Conservation (phyloP, 2,113 vertebrate species). For the Corythoichthys intestinalis region DNA sequence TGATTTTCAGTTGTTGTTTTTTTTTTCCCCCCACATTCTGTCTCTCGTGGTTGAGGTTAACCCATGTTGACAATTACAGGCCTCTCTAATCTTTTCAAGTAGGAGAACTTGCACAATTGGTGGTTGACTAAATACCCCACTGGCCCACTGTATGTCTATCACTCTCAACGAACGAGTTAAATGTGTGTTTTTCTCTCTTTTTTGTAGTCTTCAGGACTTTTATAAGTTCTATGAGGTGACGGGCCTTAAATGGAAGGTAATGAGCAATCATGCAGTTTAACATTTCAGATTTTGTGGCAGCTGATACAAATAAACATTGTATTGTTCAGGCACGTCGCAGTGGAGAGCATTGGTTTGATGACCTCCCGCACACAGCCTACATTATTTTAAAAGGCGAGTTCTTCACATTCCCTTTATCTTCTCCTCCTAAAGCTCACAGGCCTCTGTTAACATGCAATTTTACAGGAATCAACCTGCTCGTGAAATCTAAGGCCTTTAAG, state of each 20-base stretch:
- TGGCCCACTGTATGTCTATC: too few relatives aligned
- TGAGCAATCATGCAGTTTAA: neutral
- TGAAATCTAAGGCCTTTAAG: constrained; percentile 90
- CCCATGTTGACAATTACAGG: too few relatives aligned
- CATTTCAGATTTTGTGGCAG: neutral
- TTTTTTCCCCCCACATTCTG: too few relatives aligned
- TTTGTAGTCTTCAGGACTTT: constrained; percentile 88
- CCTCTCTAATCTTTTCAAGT: too few relatives aligned
- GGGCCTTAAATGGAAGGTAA: constrained; percentile 95
- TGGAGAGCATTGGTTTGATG: constrained; percentile 94
- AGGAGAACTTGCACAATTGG: too few relatives aligned
- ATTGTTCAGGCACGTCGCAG: constrained; percentile 78
- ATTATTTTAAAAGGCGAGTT: constrained; percentile 91
- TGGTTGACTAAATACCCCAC: too few relatives aligned
- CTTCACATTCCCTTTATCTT: constrained; percentile 4
- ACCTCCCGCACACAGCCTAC: constrained; percentile 89
- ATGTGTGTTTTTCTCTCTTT: neutral
- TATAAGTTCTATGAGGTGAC: constrained; percentile 95
- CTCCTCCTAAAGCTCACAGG: neutral
- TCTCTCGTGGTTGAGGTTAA: too few relatives aligned
- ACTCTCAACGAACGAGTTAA: neutral
- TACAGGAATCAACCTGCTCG: constrained; percentile 91
- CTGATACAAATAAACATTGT: constrained; percentile 8
- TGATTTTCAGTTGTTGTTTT: too few relatives aligned
- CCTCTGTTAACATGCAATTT: constrained; percentile 13